Conservation (phyloP, 2,113 vertebrate species). For the Podarcis raffonei region DNA sequence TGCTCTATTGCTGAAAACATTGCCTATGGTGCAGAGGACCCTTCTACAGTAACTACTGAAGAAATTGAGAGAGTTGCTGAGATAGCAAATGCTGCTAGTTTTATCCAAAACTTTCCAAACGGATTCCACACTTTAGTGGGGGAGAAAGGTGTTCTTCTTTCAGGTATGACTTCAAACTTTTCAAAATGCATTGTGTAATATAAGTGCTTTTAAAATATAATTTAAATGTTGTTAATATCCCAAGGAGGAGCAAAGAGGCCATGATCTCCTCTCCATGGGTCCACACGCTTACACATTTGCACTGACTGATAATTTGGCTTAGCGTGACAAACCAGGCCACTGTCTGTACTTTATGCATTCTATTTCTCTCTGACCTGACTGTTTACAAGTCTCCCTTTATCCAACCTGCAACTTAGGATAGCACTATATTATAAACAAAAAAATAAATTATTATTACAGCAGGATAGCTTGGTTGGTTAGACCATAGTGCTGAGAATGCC, state of each 20-base stretch:
- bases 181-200: background rate
- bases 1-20: conserved; percentile 97
- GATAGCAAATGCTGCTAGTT: conserved; percentile 88
- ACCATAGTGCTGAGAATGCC: no score
- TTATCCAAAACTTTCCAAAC: conserved; percentile 88
- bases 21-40: conserved; percentile 88
- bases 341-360: no score
- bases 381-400: no score
- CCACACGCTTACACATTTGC: no score
- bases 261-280: no score
- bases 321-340: no score
- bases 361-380: no score
- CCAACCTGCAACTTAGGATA: background rate
- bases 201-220: conserved; percentile 17
- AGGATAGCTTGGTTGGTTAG: no score
- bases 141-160: conserved; percentile 94
- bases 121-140: conserved; percentile 93
- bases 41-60: conserved; percentile 79
- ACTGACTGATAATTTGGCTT: no score
- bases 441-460: no score
- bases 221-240: background rate
- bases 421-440: background rate
- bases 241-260: no score
- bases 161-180: conserved; percentile 78
- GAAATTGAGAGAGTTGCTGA: conserved; percentile 87